Conservation (phyloP, 2,113 vertebrate species). For the Cyprinodon brontotheroides region DNA sequence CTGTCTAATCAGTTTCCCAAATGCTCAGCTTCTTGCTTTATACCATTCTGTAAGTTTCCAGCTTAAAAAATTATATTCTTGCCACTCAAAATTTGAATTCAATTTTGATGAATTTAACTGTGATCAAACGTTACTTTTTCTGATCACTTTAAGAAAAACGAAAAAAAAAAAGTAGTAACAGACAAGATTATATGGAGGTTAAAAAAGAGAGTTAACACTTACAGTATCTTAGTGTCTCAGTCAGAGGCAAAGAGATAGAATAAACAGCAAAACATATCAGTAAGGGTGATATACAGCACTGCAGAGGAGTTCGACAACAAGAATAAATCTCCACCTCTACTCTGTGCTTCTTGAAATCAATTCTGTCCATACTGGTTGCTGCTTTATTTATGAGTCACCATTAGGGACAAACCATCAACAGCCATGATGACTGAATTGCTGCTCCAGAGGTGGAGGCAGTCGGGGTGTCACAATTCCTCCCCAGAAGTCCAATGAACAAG, state of each 20-base stretch:
- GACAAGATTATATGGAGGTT: constrained; percentile 37
- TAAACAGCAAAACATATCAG: constrained; percentile 55
- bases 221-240: constrained; percentile 17
- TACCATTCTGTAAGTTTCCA: no score
- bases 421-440: constrained; percentile 57
- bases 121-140: background rate
- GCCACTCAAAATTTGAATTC: background rate
- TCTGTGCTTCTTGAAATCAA: constrained; percentile 70
- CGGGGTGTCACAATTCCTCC: constrained; percentile 19
- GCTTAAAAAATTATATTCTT: no score
- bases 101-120: constrained; percentile 23
- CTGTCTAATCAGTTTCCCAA: no score
- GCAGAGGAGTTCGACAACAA: constrained; percentile 37
- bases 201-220: constrained; percentile 31
- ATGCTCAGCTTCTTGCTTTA: no score
- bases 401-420: constrained; percentile 60
- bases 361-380: constrained; percentile 59
- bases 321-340: constrained; percentile 69
- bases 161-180: constrained; percentile 7
- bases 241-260: constrained; percentile 34
- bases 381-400: constrained; percentile 74
- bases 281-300: constrained; percentile 61
- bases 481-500: constrained; percentile 20
- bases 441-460: constrained; percentile 21
- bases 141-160: background rate